Conservation (phyloP, 2,888 invertebrate genomes). For the Lomographa bimaculata region DNA sequence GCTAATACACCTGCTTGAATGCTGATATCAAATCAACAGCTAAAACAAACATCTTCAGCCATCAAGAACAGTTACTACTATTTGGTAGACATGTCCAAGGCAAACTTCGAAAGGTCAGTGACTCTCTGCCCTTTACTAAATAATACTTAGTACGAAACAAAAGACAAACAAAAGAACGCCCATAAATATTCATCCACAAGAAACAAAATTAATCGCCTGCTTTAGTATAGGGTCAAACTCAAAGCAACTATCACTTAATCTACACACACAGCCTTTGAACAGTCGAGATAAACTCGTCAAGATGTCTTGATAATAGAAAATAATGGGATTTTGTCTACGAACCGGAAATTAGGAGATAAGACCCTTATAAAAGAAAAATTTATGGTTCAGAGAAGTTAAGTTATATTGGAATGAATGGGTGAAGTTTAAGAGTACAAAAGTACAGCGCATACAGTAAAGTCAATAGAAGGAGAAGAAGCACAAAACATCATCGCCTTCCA, state of each 20-base stretch:
- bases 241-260: conserved; percentile 11
- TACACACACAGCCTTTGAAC: conserved; percentile 33
- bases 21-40: too few relatives aligned
- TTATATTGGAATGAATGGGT: conserved; percentile 66
- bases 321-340: conserved; percentile 64
- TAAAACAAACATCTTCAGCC: too few relatives aligned
- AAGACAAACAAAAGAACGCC: conserved; percentile 10
- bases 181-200: conserved; percentile 16
- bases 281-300: conserved; percentile 57
- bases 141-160: not conserved
- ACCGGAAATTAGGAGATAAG: conserved; percentile 67
- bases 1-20: too few relatives aligned
- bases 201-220: conserved; percentile 13
- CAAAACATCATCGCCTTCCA: too few relatives aligned
- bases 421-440: conserved; percentile 46
- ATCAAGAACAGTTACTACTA: too few relatives aligned
- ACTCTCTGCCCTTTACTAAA: too few relatives aligned
- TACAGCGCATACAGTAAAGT: not conserved
- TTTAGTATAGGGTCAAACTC: conserved; percentile 16
- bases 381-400: conserved; percentile 62
- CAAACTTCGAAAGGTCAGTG: too few relatives aligned
- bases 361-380: conserved; percentile 62
- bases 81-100: too few relatives aligned
- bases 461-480: not conserved
- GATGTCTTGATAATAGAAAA: conserved; percentile 69